Conservation (phyloP, 2,113 vertebrate species). For the Hirundichthys speculiger region DNA sequence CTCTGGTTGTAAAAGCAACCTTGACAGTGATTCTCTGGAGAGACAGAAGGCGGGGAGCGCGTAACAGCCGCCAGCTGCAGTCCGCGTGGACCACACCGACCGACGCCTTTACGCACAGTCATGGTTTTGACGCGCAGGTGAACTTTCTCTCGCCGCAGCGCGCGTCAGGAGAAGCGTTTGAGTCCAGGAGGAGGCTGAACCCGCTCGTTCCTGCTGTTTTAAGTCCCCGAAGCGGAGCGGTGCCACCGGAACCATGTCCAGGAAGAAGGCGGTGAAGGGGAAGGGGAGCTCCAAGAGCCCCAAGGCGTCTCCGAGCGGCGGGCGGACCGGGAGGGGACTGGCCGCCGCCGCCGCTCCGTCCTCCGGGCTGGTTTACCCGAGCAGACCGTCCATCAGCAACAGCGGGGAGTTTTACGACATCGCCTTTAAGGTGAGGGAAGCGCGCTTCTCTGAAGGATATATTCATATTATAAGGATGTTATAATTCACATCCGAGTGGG, state of each 20-base stretch:
- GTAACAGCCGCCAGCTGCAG: conserved; percentile 21
- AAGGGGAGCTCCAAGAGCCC: conserved; percentile 79
- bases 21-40: no score
- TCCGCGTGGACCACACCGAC: not conserved
- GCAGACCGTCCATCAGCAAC: conserved; percentile 86
- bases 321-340: conserved; percentile 62
- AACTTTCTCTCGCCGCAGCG: conserved; percentile 38
- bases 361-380: conserved; percentile 79
- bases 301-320: conserved; percentile 72
- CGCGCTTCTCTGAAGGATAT: no score
- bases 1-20: no score
- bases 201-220: not conserved
- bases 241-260: conserved; percentile 80
- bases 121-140: conserved; percentile 62
- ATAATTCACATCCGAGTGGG: no score
- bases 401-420: conserved; percentile 92
- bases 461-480: no score
- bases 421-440: conserved; percentile 88
- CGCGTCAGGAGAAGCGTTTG: not conserved
- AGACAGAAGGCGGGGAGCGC: no score
- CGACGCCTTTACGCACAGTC: conserved; percentile 41
- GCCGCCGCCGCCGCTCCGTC: conserved; percentile 68
- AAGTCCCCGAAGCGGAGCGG: not conserved
- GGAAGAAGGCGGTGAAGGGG: conserved; percentile 85
- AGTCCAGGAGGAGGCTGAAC: not conserved